Evolutionary conservation across 2,797 vertebrate species (phyloP).

Genomic region (Lophotriccus pileatus): DNA sequence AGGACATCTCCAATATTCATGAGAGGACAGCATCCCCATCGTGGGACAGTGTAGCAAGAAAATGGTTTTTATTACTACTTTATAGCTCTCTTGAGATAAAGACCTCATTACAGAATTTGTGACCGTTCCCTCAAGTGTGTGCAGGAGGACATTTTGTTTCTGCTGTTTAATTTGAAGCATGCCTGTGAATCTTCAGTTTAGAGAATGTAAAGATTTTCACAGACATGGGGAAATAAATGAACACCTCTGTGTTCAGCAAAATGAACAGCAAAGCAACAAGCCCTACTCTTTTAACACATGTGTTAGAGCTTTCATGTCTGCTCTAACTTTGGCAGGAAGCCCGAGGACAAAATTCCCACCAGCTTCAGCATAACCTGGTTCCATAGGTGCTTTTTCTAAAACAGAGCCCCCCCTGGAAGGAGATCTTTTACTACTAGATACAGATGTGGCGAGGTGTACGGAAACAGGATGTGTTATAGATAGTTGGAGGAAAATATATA

Average conservation of each 20-base stretch:
- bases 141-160: not conserved
- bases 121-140: not conserved
- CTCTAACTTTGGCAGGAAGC: not conserved
- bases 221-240: not conserved
- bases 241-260: not conserved
- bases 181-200: not conserved
- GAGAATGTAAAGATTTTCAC: not conserved
- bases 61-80: not conserved
- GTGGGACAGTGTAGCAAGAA: not conserved
- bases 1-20: constrained; percentile 32
- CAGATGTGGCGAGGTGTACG: not conserved
- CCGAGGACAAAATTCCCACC: not conserved
- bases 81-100: constrained; percentile 5
- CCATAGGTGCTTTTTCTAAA: not conserved
- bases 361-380: not conserved
- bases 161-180: not conserved
- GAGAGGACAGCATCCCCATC: not conserved
- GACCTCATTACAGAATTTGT: not conserved
- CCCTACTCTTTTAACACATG: not conserved
- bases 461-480: not conserved
- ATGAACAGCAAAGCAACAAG: not conserved
- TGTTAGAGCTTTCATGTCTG: not conserved
- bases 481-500: not conserved
- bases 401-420: not conserved
- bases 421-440: not conserved